Evolutionary conservation across 2,888 invertebrate species (phyloP).

Genomic region (Calliopum simillimum): DNA sequence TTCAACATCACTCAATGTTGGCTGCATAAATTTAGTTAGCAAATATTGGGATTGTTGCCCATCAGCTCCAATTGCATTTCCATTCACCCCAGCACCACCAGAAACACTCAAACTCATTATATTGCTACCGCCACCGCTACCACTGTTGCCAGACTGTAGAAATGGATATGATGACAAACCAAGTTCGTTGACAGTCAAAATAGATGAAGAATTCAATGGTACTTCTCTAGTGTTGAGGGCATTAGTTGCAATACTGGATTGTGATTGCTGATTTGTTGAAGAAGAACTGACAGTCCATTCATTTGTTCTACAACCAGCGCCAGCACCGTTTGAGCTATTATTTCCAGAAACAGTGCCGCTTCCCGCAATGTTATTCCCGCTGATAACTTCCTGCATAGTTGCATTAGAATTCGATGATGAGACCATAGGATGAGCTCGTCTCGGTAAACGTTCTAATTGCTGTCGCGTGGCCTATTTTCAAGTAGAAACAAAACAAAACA

Average conservation of each 20-base stretch:
- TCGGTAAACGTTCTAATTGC: slow-evolving; percentile 89
- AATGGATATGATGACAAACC: slow-evolving; percentile 52
- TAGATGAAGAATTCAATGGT: slow-evolving; percentile 53
- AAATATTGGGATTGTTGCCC: slow-evolving; percentile 62
- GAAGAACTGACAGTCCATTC: slow-evolving; percentile 64
- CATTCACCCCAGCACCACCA: slow-evolving; percentile 49
- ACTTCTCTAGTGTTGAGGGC: slow-evolving; percentile 66
- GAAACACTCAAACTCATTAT: slow-evolving; percentile 45
- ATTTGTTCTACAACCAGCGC: slow-evolving; percentile 56
- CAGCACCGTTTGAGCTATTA: slow-evolving; percentile 49
- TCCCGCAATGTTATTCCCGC: slow-evolving; percentile 58
- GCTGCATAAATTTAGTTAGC: slow-evolving; percentile 70
- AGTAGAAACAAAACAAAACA: too few relatives aligned
- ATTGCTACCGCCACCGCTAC: slow-evolving; percentile 52
- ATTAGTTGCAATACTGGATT: slow-evolving; percentile 63
- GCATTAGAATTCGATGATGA: slow-evolving; percentile 73
- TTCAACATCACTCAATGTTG: slow-evolving; percentile 69
- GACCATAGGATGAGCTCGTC: slow-evolving; percentile 79
- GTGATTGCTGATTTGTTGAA: slow-evolving; percentile 62
- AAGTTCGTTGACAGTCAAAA: slow-evolving; percentile 54
- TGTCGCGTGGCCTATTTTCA: slow-evolving; percentile 84
- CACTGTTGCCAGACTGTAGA: slow-evolving; percentile 54
- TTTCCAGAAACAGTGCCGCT: slow-evolving; percentile 48
- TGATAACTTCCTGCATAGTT: slow-evolving; percentile 67
- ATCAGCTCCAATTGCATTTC: slow-evolving; percentile 44